Conservation (phyloP, 2,797 vertebrate species). For the Sebastiscus albofasciatus region DNA sequence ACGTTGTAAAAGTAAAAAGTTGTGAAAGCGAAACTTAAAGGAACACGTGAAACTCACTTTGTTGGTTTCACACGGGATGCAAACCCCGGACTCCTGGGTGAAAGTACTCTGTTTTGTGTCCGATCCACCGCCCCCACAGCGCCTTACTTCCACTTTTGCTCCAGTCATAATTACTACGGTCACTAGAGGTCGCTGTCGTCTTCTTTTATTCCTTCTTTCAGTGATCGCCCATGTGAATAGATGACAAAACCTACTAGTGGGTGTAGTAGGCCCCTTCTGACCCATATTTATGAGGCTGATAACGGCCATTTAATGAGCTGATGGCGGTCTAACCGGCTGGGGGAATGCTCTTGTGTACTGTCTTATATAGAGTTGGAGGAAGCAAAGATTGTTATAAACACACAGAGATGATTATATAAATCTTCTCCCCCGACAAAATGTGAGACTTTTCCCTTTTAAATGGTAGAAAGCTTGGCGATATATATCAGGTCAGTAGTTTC, state of each 20-base stretch:
- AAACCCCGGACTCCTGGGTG: accelerated
- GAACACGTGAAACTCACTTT: neutral
- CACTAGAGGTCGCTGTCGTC: accelerated
- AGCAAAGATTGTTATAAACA: neutral
- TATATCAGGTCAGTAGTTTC: conserved; percentile 9
- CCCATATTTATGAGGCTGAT: too few species aligned
- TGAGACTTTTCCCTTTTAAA: conserved; percentile 8
- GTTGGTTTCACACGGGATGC: neutral
- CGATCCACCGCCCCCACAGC: neutral
- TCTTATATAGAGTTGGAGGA: neutral
- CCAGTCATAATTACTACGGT: accelerated
- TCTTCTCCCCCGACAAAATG: neutral
- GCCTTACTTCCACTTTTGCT: neutral
- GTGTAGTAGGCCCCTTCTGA: too few species aligned
- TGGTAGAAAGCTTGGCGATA: neutral
- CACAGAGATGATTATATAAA: neutral
- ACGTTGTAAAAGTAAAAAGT: too few species aligned
- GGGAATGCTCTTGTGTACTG: neutral
- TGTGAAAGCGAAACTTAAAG: too few species aligned
- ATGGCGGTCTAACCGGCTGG: neutral
- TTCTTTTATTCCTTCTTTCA: too few species aligned
- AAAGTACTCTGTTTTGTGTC: too few species aligned
- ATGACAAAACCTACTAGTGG: too few species aligned
- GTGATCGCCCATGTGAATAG: too few species aligned
- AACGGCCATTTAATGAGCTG: neutral